Conservation (phyloP, 2,113 vertebrate genomes). For the Myrmophylax atrothorax region DNA sequence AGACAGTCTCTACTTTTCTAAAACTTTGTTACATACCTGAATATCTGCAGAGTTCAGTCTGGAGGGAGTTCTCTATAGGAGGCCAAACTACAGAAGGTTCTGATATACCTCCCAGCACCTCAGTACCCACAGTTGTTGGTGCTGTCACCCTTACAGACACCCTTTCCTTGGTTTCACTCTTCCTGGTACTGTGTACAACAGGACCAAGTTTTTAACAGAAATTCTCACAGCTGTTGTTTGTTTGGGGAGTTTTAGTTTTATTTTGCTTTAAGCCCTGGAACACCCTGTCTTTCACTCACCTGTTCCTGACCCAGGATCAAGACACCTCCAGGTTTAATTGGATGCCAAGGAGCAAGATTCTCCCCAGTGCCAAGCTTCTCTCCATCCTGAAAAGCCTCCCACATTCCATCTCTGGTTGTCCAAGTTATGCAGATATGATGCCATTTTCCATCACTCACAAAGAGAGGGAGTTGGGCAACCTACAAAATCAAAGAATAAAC, state of each 20-base stretch:
- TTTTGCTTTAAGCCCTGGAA: not conserved
- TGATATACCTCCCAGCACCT: not conserved
- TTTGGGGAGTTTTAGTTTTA: not conserved
- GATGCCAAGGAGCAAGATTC: constrained; percentile 98
- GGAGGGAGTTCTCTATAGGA: not conserved
- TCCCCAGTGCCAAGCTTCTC: constrained; percentile 94
- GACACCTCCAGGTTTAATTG: constrained; percentile 96
- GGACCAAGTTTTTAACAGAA: not conserved
- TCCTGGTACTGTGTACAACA: not conserved
- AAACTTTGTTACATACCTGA: not conserved
- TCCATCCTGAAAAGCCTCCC: constrained; percentile 98
- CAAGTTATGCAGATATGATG: constrained; percentile 98
- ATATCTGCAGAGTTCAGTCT: not conserved
- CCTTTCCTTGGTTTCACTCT: not conserved
- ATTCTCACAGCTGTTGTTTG: not conserved
- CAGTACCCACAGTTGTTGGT: too few relatives aligned
- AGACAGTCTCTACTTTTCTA: not conserved
- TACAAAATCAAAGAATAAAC: constrained; percentile 23
- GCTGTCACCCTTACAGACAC: not conserved
- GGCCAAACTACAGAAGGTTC: not conserved
- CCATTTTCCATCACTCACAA: constrained; percentile 95
- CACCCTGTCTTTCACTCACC: constrained; percentile 75
- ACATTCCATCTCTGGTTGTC: constrained; percentile 96
- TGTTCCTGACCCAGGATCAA: constrained; percentile 97
- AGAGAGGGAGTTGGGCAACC: constrained; percentile 94